phyloP scores from a whole-genome alignment of 2,797 vertebrate species.

The Anguilla marmorata region DNA sequence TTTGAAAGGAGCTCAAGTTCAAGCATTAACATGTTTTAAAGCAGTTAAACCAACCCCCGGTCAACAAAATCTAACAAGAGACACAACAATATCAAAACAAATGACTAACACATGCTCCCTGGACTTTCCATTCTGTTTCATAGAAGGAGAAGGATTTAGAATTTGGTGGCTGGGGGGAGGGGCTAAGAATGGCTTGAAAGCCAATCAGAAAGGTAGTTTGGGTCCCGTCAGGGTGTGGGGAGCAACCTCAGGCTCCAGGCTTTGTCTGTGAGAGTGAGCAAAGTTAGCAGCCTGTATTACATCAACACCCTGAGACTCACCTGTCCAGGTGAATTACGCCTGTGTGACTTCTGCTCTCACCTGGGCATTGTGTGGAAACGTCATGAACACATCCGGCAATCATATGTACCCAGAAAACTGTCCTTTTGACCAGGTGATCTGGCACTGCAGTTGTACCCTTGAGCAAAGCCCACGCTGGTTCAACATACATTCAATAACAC shows the following conservation, averaged over 20 bases:
- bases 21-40: too few species aligned
- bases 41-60: background rate
- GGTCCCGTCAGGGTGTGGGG: background rate
- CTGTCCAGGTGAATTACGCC: too few species aligned
- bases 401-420: background rate
- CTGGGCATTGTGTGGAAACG: background rate
- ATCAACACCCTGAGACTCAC: too few species aligned
- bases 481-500: background rate
- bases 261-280: slow-evolving; percentile 17
- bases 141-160: slow-evolving; percentile 3
- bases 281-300: too few species aligned
- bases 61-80: background rate
- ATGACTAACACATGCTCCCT: background rate
- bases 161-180: background rate
- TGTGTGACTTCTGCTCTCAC: background rate
- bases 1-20: slow-evolving; percentile 22
- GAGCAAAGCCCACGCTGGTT: background rate
- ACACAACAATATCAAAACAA: background rate
- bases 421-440: background rate
- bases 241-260: background rate
- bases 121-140: background rate
- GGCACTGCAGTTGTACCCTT: background rate
- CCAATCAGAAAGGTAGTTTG: background rate
- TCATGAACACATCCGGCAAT: background rate
- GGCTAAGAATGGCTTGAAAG: background rate